phyloP scores from a whole-genome alignment of 2,888 invertebrate species.

The Drosophila mercatorum region DNA sequence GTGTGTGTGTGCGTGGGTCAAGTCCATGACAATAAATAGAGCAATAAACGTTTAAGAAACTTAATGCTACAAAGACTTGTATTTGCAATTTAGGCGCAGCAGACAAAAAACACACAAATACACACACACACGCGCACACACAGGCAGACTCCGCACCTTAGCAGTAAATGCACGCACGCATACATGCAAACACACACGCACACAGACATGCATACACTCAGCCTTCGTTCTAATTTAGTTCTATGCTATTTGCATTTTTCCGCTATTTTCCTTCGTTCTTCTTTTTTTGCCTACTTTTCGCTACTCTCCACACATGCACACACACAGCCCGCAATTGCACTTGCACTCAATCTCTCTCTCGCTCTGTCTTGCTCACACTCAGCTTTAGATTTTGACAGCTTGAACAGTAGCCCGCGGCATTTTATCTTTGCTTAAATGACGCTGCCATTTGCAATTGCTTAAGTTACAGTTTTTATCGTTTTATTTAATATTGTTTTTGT shows the following conservation, averaged over 20 bases:
- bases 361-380: neutral
- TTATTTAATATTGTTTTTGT: slow-evolving; percentile 17
- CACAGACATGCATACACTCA: neutral
- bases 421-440: slow-evolving; percentile 40
- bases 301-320: slow-evolving; percentile 13
- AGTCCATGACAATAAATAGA: slow-evolving; percentile 55
- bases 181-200: slow-evolving; percentile 4
- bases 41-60: slow-evolving; percentile 48
- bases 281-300: slow-evolving; percentile 11
- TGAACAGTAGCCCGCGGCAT: slow-evolving; percentile 32
- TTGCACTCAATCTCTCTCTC: too few species aligned
- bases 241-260: slow-evolving; percentile 31
- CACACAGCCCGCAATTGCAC: slow-evolving; percentile 13
- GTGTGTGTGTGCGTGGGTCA: slow-evolving; percentile 28
- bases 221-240: slow-evolving; percentile 18
- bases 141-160: slow-evolving; percentile 11
- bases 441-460: slow-evolving; percentile 25
- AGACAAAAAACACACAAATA: neutral
- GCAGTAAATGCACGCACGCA: slow-evolving; percentile 12
- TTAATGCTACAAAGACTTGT: slow-evolving; percentile 33
- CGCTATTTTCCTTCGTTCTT: slow-evolving; percentile 13
- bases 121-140: slow-evolving; percentile 13
- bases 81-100: slow-evolving; percentile 33
- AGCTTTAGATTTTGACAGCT: slow-evolving; percentile 32
- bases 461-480: slow-evolving; percentile 21